A percentile compares a stretch with the other conserved stretches of the same genome.
These are phyloP conservation scores for Nemapogon koenigi DNA, from an alignment of 2,888 invertebrate species.

Conservation along the genomic window DNA sequence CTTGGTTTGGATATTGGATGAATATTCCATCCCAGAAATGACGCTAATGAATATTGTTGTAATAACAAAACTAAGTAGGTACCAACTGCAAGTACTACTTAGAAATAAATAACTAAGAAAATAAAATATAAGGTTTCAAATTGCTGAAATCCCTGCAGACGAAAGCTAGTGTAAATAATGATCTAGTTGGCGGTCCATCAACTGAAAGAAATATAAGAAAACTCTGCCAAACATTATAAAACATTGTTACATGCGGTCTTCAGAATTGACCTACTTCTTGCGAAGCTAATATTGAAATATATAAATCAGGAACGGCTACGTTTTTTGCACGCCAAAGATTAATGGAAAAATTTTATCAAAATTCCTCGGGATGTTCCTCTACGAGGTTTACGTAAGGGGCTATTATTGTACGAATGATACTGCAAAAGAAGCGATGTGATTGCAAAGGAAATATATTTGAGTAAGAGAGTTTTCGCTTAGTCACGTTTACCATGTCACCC, in stretches of 20 bases:
- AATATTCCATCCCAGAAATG: too few relatives aligned
- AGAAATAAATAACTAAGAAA: too few relatives aligned
- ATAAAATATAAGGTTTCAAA: too few relatives aligned
- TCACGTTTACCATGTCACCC: conserved; percentile 34
- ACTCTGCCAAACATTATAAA: conserved; percentile 7
- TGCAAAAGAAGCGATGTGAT: conserved; percentile 28
- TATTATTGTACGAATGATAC: conserved; percentile 36
- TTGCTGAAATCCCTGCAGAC: too few relatives aligned
- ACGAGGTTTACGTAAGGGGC: conserved; percentile 27
- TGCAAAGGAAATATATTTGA: conserved; percentile 27
- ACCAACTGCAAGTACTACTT: too few relatives aligned
- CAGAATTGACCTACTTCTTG: conserved; percentile 27
- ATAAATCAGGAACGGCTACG: too few relatives aligned
- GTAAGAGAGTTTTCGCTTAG: conserved; percentile 30
- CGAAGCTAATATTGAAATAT: conserved; percentile 50
- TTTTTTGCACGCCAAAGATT: conserved; percentile 46
- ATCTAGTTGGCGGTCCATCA: too few relatives aligned
- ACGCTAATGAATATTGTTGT: too few relatives aligned
- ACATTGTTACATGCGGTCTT: conserved; percentile 6
- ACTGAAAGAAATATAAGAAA: conserved; percentile 2
- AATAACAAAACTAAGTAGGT: too few relatives aligned
- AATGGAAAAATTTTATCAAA: conserved; percentile 39
- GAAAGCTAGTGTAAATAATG: too few relatives aligned
- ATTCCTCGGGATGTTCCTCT: conserved; percentile 33
- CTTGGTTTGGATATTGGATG: too few relatives aligned